Evolutionary conservation across 1,140 invertebrate genomes (phyloP), one percentile per base, ranked within the genome.

Genomic region (Panulirus ornatus): DNA sequence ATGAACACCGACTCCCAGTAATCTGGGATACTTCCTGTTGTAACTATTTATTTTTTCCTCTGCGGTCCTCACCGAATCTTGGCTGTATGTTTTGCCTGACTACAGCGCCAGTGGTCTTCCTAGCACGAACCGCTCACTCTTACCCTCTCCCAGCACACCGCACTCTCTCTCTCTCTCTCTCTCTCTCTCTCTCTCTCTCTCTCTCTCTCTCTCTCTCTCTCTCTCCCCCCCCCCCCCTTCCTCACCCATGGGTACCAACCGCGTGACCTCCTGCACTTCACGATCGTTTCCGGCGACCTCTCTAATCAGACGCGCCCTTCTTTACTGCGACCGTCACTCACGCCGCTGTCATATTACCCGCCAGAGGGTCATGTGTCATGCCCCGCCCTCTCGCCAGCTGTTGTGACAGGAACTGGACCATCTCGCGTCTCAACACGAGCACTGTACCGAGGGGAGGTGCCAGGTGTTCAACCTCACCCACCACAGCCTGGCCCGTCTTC

Each of bases 131-230:
- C 38, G n/a, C 30, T 40, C 38, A 34, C 36, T 22, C 36, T 75
- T 27, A 75, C 27, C 5, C n/a, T 66, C n/a, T 30, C 22, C 58
- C n/a, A 58, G 22, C 51, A 58, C 51, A 58, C 22, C 51, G 11
- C 51, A 11, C 51, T n/a, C n/a, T n/a, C n/a, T n/a, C n/a, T n/a
- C n/a, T n/a, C n/a, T n/a, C n/a, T n/a, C n/a, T n/a, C n/a, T n/a
- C 66, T 70, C 66, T n/a, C 19, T n/a, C 66, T 58, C 51, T 70
- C 66, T 70, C 63, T 70, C 63, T 70, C 66, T 70, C 19, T n/a
- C 66, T 70, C 66, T n/a, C 19, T n/a, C 76, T 75, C 71, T 75
- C 36, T 58, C 71, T 16, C 71, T 75, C 36, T 8, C 71, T 19
- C 36, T 40, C 71, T 16, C 71, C 40, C 71, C 40, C 30, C 38